Evolutionary conservation across 2,888 invertebrate species (phyloP).

Genomic region (Aquatica leii): DNA sequence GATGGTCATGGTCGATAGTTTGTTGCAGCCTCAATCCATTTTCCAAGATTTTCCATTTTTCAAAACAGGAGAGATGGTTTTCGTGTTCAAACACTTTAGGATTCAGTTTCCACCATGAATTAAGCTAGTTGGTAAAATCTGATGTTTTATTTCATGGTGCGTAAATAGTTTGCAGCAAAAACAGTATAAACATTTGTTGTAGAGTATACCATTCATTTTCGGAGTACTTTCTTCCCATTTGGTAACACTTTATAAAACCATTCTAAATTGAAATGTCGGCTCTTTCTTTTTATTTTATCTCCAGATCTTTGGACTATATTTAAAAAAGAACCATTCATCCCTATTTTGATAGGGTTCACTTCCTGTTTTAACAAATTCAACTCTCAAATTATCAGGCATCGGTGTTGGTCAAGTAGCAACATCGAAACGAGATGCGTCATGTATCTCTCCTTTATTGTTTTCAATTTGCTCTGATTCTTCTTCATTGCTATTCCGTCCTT

Average conservation of each 20-base stretch:
- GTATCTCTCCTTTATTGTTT: neutral
- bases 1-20: neutral
- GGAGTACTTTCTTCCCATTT: neutral
- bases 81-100: too few species aligned
- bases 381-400: neutral
- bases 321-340: neutral
- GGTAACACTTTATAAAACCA: neutral
- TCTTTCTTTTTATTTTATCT: neutral
- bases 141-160: neutral
- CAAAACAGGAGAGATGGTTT: neutral
- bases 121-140: neutral
- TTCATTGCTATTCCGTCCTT: too few species aligned
- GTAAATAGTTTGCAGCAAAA: neutral
- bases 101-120: too few species aligned
- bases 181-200: neutral
- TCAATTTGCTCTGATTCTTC: neutral
- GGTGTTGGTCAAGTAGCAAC: neutral
- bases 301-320: neutral
- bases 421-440: neutral
- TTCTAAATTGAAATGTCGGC: neutral
- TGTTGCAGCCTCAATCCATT: neutral
- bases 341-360: neutral
- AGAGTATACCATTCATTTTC: constrained; percentile 2
- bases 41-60: neutral
- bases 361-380: too few species aligned